Evolutionary conservation across 2,113 vertebrate species (phyloP).

Genomic region (Pontoporia blainvillei): DNA sequence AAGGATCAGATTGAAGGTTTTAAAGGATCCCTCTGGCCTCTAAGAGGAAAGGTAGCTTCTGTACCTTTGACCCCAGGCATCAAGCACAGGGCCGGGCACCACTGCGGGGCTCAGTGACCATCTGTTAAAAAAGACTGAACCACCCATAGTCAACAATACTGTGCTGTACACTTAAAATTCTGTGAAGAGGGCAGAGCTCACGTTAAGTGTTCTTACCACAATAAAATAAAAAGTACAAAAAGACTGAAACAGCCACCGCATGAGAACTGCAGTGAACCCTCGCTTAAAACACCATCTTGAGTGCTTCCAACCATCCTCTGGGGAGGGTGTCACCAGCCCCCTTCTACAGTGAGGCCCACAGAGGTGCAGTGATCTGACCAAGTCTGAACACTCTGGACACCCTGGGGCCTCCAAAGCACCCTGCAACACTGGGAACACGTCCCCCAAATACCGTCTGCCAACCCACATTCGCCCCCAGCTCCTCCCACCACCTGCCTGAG

Average conservation of each 20-base stretch:
- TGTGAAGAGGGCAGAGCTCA: not conserved
- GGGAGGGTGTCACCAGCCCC: not conserved
- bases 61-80: constrained; percentile 19
- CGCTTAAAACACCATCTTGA: not conserved
- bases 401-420: not conserved
- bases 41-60: not conserved
- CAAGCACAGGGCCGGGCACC: not conserved
- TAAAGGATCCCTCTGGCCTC: not conserved
- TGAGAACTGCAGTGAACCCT: accelerated
- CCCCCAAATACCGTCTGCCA: not conserved
- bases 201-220: not conserved
- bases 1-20: not conserved
- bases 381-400: not conserved
- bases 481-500: not conserved
- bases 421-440: accelerated
- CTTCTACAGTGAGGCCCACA: not conserved
- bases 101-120: not conserved
- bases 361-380: not conserved
- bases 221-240: not conserved
- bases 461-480: not conserved
- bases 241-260: not conserved
- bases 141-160: not conserved
- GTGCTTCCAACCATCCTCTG: not conserved
- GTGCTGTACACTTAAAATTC: too few relatives aligned
- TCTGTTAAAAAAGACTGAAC: not conserved